Percentiles rank a stretch among this genome's conserved stretches.
phyloP scores from a whole-genome alignment of 1,140 invertebrate genomes.

The Diachasma alloeum region DNA sequence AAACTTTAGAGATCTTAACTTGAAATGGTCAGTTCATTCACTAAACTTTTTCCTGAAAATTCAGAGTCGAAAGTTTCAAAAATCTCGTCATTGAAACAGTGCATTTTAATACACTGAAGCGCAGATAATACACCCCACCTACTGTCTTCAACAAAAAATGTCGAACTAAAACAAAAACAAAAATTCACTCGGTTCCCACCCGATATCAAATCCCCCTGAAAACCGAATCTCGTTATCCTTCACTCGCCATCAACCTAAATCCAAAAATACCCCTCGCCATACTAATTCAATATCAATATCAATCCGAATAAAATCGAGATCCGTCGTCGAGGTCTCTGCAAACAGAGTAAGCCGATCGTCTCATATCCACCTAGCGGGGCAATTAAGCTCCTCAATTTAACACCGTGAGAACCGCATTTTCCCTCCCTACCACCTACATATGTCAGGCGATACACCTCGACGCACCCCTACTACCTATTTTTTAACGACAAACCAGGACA shows the following conservation, averaged over 20 bases:
- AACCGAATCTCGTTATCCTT: neutral
- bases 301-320: neutral
- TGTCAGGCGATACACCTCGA: neutral
- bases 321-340: slow-evolving; percentile 14
- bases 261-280: neutral
- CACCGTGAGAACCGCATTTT: slow-evolving; percentile 31
- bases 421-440: neutral
- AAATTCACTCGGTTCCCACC: neutral
- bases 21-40: no score
- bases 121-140: no score
- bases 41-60: no score
- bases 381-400: slow-evolving; percentile 17
- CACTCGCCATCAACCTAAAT: neutral
- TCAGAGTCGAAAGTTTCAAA: no score
- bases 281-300: neutral
- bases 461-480: neutral
- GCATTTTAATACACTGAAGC: no score
- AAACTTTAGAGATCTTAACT: no score
- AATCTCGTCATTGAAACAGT: no score
- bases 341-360: slow-evolving; percentile 3
- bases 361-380: neutral
- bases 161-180: neutral
- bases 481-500: neutral
- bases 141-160: no score
- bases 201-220: neutral